Percentiles rank a stretch among this genome's conserved stretches.
Conservation (phyloP, 1,140 invertebrate genomes). For the Sitodiplosis mosellana region DNA sequence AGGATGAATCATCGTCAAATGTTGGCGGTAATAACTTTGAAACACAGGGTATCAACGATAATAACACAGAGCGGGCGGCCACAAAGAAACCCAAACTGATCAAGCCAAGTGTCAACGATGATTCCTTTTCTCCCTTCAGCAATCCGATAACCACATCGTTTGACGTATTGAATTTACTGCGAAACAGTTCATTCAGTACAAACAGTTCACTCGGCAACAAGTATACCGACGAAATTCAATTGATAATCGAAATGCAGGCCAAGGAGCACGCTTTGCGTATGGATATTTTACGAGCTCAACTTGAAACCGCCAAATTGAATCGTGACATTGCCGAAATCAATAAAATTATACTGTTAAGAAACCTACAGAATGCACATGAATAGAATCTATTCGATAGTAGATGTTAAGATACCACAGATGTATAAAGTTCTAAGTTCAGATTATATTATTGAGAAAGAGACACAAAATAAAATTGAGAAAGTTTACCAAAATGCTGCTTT, state of each 20-base stretch:
- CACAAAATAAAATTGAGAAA: no score
- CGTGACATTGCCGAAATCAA: slow-evolving; percentile 24
- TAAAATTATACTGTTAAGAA: slow-evolving; percentile 18
- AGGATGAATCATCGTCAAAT: slow-evolving; percentile 19
- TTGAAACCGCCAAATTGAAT: slow-evolving; percentile 23
- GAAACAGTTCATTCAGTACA: slow-evolving; percentile 8
- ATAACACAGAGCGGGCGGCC: slow-evolving; percentile 15
- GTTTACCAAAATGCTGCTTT: no score
- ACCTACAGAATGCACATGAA: background rate
- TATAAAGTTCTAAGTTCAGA: no score
- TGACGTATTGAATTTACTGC: slow-evolving; percentile 20
- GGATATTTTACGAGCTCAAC: slow-evolving; percentile 23
- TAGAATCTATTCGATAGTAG: no score
- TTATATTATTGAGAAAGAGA: no score
- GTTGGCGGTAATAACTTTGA: slow-evolving; percentile 5
- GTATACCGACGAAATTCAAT: slow-evolving; percentile 11
- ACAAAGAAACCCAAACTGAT: background rate
- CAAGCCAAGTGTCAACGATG: background rate
- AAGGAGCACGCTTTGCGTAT: slow-evolving; percentile 25
- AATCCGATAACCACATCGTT: slow-evolving; percentile 23
- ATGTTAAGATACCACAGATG: no score
- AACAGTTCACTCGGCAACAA: background rate
- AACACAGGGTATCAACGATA: slow-evolving; percentile 2
- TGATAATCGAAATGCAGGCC: slow-evolving; percentile 24
- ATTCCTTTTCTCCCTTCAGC: slow-evolving; percentile 13